Percentiles rank a stretch among this genome's conserved stretches.
Evolutionary conservation across 2,113 vertebrate genomes (phyloP).

Genomic region (Mormyrus iriodes): DNA sequence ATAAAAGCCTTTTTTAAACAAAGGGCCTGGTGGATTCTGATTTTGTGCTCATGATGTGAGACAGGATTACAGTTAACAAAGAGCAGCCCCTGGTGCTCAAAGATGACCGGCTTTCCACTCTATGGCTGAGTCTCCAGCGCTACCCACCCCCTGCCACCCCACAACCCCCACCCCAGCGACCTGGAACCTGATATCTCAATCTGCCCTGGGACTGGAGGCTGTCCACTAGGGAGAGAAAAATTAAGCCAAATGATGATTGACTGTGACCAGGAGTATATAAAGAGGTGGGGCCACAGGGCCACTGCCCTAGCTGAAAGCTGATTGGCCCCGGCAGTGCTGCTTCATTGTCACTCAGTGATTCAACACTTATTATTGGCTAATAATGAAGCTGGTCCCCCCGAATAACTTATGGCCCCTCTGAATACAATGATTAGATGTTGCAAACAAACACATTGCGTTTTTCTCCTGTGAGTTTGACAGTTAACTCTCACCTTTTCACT

Average conservation of each 20-base stretch:
- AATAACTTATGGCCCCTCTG: background rate
- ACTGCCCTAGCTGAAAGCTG: background rate
- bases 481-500: background rate
- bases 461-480: background rate
- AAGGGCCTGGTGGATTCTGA: background rate
- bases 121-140: background rate
- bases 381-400: background rate
- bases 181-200: background rate
- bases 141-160: conserved; percentile 9
- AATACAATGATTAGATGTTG: background rate
- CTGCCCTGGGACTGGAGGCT: background rate
- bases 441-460: background rate
- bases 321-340: background rate
- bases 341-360: background rate
- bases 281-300: background rate
- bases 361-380: background rate
- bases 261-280: background rate
- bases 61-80: background rate
- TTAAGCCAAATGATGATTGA: background rate
- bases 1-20: conserved; percentile 7
- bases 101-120: background rate
- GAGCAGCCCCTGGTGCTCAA: background rate
- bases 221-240: background rate
- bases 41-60: background rate
- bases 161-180: background rate